These are phyloP conservation scores for Drosophila tripunctata DNA, from an alignment of 2,888 invertebrate genomes.

Conservation along the genomic window DNA sequence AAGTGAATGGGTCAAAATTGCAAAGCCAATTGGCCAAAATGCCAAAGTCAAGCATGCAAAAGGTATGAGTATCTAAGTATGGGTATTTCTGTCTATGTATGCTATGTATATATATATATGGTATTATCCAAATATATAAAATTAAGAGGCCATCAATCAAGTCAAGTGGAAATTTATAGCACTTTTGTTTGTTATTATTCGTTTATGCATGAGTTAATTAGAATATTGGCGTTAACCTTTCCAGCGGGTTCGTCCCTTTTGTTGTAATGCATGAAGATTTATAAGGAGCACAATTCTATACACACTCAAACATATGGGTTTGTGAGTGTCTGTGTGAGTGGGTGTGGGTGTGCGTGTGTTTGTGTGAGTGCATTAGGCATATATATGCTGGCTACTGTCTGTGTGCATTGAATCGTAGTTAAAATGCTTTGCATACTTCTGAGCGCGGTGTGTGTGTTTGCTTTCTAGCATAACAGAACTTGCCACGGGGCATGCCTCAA, in stretches of 20 bases:
- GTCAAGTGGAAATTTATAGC: slow-evolving; percentile 81
- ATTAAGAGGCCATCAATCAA: slow-evolving; percentile 71
- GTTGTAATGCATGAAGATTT: slow-evolving; percentile 70
- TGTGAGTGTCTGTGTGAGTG: neutral
- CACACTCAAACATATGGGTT: neutral
- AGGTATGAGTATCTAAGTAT: neutral
- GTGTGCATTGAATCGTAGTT: slow-evolving; percentile 55
- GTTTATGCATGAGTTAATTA: slow-evolving; percentile 80
- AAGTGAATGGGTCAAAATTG: slow-evolving; percentile 13
- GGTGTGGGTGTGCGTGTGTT: neutral
- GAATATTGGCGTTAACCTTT: slow-evolving; percentile 76
- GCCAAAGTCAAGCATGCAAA: slow-evolving; percentile 26
- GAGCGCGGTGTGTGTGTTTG: slow-evolving; percentile 10
- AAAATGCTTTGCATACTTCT: slow-evolving; percentile 36
- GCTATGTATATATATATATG: neutral
- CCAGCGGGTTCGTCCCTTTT: slow-evolving; percentile 54
- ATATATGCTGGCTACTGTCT: slow-evolving; percentile 33
- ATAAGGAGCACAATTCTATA: slow-evolving; percentile 36
- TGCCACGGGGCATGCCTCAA: slow-evolving; percentile 30
- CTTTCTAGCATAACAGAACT: slow-evolving; percentile 17
- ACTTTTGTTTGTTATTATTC: slow-evolving; percentile 81
- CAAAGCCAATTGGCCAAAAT: slow-evolving; percentile 34
- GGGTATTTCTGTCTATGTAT: slow-evolving; percentile 2
- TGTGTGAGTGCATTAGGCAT: slow-evolving; percentile 39
- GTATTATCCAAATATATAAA: slow-evolving; percentile 34